Evolutionary conservation across 2,113 vertebrate genomes (phyloP).

Genomic region (Nycticebus coucang): DNA sequence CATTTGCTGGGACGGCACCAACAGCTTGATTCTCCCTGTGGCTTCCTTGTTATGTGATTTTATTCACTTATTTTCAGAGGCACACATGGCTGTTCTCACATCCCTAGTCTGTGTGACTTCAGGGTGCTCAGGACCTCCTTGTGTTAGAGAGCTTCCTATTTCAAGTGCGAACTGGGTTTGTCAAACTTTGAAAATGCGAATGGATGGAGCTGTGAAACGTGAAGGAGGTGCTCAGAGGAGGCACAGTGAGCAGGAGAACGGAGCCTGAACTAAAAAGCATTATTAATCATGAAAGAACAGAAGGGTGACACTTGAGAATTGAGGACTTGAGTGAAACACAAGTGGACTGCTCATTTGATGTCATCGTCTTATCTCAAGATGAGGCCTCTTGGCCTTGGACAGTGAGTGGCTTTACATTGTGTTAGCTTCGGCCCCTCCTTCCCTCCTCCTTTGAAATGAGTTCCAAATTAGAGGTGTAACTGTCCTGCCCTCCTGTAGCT

Average conservation of each 20-base stretch:
- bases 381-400: background rate
- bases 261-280: background rate
- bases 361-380: background rate
- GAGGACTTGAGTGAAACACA: background rate
- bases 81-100: background rate
- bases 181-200: constrained; percentile 41
- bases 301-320: background rate
- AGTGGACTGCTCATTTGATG: constrained; percentile 13
- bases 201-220: rapidly evolving
- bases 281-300: background rate
- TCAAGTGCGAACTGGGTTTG: background rate
- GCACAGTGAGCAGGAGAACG: background rate
- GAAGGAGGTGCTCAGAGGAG: background rate
- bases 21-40: background rate
- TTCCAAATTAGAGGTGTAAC: background rate
- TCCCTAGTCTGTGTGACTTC: background rate
- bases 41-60: background rate
- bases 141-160: constrained; percentile 4
- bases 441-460: background rate
- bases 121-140: background rate
- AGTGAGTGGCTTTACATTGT: background rate
- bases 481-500: background rate
- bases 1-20: background rate
- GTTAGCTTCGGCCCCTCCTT: background rate
- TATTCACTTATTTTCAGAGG: background rate